phyloP scores from a whole-genome alignment of 2,113 vertebrate genomes.

The Plotosus lineatus region DNA sequence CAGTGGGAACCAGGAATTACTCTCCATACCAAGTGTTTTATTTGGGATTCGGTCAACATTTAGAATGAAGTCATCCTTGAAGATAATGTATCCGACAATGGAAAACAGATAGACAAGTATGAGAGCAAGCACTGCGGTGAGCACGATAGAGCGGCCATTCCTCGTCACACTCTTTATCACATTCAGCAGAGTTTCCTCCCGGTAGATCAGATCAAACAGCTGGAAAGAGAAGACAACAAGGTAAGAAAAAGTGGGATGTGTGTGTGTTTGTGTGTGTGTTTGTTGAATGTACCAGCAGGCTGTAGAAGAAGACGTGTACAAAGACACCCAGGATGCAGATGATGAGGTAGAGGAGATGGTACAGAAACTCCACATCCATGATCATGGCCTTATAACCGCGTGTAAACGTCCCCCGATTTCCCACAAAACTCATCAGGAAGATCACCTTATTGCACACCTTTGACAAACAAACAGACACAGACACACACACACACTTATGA shows the following conservation, averaged over 20 bases:
- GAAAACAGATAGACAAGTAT: constrained; percentile 99
- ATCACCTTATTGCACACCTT: constrained; percentile 97
- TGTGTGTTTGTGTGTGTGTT: not conserved
- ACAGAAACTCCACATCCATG: constrained; percentile 96
- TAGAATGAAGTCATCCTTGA: constrained; percentile 97
- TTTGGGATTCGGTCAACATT: constrained; percentile 94
- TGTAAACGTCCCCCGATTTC: constrained; percentile 95
- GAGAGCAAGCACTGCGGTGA: constrained; percentile 93
- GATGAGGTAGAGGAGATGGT: constrained; percentile 93
- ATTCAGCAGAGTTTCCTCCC: constrained; percentile 95
- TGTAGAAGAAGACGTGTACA: constrained; percentile 98
- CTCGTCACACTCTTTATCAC: constrained; percentile 98
- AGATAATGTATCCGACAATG: constrained; percentile 97
- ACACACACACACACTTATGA: not conserved
- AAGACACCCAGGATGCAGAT: constrained; percentile 94
- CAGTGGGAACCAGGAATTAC: too few species aligned
- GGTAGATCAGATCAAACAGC: constrained; percentile 97
- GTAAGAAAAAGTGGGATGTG: not conserved
- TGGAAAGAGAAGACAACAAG: constrained; percentile 57
- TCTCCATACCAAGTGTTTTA: constrained; percentile 76
- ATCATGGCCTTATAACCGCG: constrained; percentile 94
- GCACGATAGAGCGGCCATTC: constrained; percentile 95
- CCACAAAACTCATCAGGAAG: constrained; percentile 96
- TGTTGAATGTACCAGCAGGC: constrained; percentile 83
- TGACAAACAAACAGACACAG: constrained; percentile 14